Evolutionary conservation across 2,113 vertebrate genomes (phyloP).

Genomic region (Chroicocephalus ridibundus): DNA sequence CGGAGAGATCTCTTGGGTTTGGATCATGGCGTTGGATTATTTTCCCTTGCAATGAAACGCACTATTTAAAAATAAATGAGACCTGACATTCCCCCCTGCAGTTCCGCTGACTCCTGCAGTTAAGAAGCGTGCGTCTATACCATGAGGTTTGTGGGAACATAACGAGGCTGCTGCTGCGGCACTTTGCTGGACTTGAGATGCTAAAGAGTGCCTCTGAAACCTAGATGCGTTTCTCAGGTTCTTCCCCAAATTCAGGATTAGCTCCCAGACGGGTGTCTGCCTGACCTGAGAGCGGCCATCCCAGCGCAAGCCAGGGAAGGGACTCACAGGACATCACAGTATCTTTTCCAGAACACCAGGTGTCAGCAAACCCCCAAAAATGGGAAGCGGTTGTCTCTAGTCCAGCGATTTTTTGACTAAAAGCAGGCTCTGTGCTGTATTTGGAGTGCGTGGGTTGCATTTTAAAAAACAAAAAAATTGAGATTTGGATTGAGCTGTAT

Average conservation of each 20-base stretch:
- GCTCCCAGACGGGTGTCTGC: background rate
- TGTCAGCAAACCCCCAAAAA: slow-evolving; percentile 42
- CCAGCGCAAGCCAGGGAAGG: background rate
- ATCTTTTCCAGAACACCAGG: slow-evolving; percentile 13
- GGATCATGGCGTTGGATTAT: fast-evolving
- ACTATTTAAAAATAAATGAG: background rate
- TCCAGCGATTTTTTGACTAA: fast-evolving
- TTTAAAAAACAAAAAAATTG: background rate
- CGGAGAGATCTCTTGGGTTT: background rate
- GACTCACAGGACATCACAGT: background rate
- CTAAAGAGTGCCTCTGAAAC: too few species aligned
- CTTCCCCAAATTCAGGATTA: background rate
- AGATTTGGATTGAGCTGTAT: background rate
- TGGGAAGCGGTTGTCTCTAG: fast-evolving
- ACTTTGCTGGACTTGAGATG: background rate
- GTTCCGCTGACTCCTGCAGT: background rate
- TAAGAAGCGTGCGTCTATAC: fast-evolving
- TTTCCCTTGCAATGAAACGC: background rate
- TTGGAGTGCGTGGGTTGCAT: background rate
- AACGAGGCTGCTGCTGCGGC: background rate
- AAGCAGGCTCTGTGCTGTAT: background rate
- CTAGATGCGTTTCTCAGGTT: background rate
- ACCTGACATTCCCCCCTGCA: background rate
- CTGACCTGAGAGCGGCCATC: background rate
- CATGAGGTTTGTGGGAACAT: fast-evolving